A percentile compares a stretch with the other conserved stretches of the same genome.
Conservation (phyloP, 2,888 invertebrate species). For the Atherix ibis region DNA sequence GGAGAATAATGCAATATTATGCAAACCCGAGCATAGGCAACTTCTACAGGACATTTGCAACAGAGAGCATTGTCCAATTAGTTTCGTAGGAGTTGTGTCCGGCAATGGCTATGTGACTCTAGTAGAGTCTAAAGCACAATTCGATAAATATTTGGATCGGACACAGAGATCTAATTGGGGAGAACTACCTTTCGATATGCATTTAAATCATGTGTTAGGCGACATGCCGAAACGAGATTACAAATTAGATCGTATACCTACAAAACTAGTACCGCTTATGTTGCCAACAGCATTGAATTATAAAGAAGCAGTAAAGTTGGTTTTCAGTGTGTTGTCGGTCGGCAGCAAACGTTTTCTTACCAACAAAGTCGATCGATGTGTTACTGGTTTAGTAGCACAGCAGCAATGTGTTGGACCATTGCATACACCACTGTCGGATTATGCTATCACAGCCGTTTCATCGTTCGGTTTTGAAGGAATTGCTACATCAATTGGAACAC, state of each 20-base stretch:
- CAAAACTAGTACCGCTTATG: conserved; percentile 36
- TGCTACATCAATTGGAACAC: conserved; percentile 92
- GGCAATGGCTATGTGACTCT: conserved; percentile 65
- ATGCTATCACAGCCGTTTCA: conserved; percentile 76
- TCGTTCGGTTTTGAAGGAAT: conserved; percentile 71
- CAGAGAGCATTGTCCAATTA: conserved; percentile 84
- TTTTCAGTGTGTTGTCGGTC: conserved; percentile 77
- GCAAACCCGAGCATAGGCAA: conserved; percentile 46
- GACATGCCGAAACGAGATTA: conserved; percentile 62
- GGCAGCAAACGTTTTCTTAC: conserved; percentile 91
- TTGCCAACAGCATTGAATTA: conserved; percentile 40
- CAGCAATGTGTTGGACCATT: conserved; percentile 97
- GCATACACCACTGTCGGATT: conserved; percentile 91
- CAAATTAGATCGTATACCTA: conserved; percentile 26
- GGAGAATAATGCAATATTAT: conserved; percentile 83
- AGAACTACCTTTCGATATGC: conserved; percentile 68
- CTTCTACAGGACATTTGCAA: conserved; percentile 56
- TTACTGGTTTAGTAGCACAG: conserved; percentile 87
- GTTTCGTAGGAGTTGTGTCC: conserved; percentile 84
- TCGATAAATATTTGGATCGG: conserved; percentile 30
- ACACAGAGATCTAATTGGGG: conserved; percentile 30
- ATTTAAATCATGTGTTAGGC: conserved; percentile 77
- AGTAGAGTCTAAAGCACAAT: conserved; percentile 40
- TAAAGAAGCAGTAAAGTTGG: conserved; percentile 53
- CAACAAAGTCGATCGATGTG: conserved; percentile 90